phyloP scores from a whole-genome alignment of 2,113 vertebrate genomes.

The Corythornis vintsioides region DNA sequence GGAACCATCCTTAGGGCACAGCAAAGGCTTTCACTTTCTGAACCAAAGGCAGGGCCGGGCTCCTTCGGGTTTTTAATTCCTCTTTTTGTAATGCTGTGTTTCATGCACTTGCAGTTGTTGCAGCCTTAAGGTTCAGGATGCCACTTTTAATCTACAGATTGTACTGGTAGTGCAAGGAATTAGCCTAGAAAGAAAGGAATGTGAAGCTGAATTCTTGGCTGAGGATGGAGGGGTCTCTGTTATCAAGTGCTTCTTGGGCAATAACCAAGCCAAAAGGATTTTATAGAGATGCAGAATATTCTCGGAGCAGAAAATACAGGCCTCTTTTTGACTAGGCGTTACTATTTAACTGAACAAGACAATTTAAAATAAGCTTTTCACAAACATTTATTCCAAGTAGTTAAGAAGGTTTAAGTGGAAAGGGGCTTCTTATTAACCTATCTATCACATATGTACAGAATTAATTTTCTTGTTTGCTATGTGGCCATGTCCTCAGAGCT shows the following conservation, averaged over 20 bases:
- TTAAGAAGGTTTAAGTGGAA: constrained; percentile 28
- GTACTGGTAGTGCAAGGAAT: neutral
- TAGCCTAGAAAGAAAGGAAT: neutral
- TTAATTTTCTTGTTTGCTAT: neutral
- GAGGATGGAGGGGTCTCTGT: neutral
- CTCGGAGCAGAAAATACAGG: neutral
- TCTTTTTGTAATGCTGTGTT: rapidly evolving
- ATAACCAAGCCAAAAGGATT: neutral
- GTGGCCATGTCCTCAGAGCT: neutral
- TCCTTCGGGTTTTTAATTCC: neutral
- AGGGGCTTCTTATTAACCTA: neutral
- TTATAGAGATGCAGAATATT: neutral
- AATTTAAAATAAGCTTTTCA: constrained; percentile 49
- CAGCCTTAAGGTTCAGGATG: neutral
- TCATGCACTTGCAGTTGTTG: neutral
- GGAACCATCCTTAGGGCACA: neutral
- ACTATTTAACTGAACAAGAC: constrained; percentile 49
- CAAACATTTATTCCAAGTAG: constrained; percentile 73
- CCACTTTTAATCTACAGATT: neutral
- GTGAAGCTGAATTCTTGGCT: neutral
- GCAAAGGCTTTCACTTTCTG: neutral
- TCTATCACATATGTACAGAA: neutral
- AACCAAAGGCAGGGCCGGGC: neutral
- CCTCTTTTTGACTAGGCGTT: neutral
- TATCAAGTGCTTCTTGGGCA: neutral